These are phyloP conservation scores for Ciona savignyi DNA, from an alignment of 23 tunicate species.

Conservation along the genomic window DNA sequence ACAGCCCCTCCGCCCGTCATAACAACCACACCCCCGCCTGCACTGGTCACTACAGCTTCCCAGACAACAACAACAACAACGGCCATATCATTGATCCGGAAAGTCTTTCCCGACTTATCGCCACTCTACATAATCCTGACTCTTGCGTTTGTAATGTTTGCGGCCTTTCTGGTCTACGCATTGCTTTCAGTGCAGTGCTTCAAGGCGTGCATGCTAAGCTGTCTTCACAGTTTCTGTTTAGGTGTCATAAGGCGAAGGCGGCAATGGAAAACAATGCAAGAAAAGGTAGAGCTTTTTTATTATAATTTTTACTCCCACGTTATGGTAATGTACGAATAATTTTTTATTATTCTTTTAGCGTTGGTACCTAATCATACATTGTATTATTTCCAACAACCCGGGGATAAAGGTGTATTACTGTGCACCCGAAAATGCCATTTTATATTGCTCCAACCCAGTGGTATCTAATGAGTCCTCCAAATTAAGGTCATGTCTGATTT, in stretches of 20 bases:
- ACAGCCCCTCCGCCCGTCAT: not conserved
- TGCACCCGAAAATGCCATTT: no score
- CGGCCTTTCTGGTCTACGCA: constrained; percentile 51
- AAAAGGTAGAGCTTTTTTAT: no score
- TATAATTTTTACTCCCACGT: no score
- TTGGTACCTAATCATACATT: no score
- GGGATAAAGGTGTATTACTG: no score
- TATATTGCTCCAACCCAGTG: no score
- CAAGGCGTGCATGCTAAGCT: constrained; percentile 23
- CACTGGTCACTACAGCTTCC: not conserved
- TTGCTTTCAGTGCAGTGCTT: constrained; percentile 69
- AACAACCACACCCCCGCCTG: not conserved
- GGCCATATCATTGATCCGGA: not conserved
- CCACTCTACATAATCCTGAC: constrained; percentile 66
- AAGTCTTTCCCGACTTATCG: constrained; percentile 41
- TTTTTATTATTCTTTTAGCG: no score
- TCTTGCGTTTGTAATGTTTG: constrained; percentile 46
- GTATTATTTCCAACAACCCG: no score
- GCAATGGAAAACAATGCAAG: not conserved
- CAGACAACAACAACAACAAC: constrained; percentile 9
- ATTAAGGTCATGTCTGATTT: no score
- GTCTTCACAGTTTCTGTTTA: constrained; percentile 46
- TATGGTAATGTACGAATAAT: no score
- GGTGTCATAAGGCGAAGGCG: constrained; percentile 23
- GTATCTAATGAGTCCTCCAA: no score